Conservation (phyloP, 2,797 vertebrate species). For the Enteromius unitaeniatus region DNA sequence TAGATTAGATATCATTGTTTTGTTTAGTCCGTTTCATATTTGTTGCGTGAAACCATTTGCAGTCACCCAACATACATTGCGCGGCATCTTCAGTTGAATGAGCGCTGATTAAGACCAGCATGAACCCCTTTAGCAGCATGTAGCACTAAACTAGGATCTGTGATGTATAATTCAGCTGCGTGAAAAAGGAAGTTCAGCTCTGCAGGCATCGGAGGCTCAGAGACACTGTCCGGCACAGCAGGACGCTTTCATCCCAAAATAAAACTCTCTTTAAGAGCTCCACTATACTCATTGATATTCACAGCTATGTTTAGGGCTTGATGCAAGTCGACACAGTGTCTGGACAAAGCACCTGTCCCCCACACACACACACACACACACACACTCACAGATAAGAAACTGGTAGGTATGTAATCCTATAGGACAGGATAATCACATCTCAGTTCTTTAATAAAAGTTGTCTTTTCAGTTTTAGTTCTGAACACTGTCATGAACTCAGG, state of each 20-base stretch:
- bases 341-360: not conserved
- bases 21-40: not conserved
- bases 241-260: slow-evolving; percentile 35
- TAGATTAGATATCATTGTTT: not conserved
- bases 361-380: not conserved
- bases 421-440: not conserved
- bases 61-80: not conserved
- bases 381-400: not conserved
- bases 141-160: not conserved
- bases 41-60: not conserved
- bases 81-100: not conserved
- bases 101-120: not conserved
- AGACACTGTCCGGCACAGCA: slow-evolving; percentile 9
- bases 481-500: not conserved
- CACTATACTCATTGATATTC: slow-evolving; percentile 39
- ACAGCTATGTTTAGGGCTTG: slow-evolving; percentile 28
- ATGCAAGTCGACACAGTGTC: slow-evolving; percentile 22
- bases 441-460: not conserved
- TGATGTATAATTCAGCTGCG: slow-evolving; percentile 39
- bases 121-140: not conserved
- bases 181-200: slow-evolving; percentile 24
- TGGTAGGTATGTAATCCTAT: not conserved
- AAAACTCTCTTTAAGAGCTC: slow-evolving; percentile 37
- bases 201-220: not conserved
- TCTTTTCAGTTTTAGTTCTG: not conserved